These are phyloP conservation scores for Genyomyrus donnyi DNA, from an alignment of 2,113 vertebrate species.

Conservation along the genomic window DNA sequence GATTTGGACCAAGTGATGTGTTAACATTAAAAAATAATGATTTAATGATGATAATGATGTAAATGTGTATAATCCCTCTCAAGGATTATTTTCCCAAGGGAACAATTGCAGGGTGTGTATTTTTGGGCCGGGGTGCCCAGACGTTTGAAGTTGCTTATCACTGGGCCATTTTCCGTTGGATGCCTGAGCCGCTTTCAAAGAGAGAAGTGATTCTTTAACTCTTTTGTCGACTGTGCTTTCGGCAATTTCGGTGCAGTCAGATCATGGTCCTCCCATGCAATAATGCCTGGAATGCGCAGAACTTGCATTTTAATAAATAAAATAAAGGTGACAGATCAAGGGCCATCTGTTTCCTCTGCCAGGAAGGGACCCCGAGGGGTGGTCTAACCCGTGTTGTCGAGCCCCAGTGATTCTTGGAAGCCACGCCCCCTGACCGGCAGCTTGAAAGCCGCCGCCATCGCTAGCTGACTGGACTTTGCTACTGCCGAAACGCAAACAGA, in stretches of 20 bases:
- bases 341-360: constrained; percentile 1
- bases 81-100: background rate
- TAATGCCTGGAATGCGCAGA: background rate
- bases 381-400: background rate
- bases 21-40: background rate
- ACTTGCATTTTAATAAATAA: background rate
- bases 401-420: background rate
- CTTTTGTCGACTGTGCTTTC: background rate
- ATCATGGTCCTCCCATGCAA: background rate
- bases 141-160: background rate
- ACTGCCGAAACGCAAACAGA: background rate
- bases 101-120: background rate
- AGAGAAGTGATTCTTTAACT: background rate
- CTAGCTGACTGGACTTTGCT: background rate
- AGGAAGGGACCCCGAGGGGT: background rate
- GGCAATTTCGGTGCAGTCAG: background rate
- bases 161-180: background rate
- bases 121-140: background rate
- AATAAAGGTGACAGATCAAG: constrained; percentile 4
- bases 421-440: background rate
- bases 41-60: too few relatives aligned
- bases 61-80: background rate
- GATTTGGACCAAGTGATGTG: background rate
- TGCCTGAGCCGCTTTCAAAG: background rate
- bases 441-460: background rate